Percentiles rank a stretch among this genome's conserved stretches.
Conservation (phyloP, 1,140 invertebrate species). For the Bathynomus jamesi region DNA sequence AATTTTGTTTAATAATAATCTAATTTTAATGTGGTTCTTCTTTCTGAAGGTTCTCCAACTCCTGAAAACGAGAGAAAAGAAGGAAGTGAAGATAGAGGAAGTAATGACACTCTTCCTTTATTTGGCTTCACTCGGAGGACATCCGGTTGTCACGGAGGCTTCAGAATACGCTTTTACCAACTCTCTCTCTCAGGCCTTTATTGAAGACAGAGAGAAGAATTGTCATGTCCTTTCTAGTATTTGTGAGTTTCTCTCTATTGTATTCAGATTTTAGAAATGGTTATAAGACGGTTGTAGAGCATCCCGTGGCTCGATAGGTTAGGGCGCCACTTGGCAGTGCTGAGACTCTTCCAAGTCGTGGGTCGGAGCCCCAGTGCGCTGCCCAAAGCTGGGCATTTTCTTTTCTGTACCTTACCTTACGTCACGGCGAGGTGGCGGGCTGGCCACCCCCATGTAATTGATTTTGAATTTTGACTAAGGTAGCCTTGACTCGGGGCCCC, state of each 20-base stretch:
- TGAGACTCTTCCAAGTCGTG: no score
- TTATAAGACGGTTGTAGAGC: not conserved
- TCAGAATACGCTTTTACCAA: slow-evolving; percentile 51
- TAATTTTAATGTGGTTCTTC: no score
- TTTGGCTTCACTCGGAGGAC: slow-evolving; percentile 55
- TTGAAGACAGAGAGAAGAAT: slow-evolving; percentile 47
- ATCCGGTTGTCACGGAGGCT: slow-evolving; percentile 41
- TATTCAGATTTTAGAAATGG: not conserved
- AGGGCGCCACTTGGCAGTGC: no score
- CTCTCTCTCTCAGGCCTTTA: slow-evolving; percentile 51
- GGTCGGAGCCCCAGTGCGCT: no score
- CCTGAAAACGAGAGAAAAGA: slow-evolving; percentile 50
- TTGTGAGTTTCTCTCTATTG: slow-evolving; percentile 12
- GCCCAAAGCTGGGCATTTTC: no score
- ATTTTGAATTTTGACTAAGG: no score
- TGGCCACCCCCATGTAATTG: no score
- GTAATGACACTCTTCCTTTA: slow-evolving; percentile 53
- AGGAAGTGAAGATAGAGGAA: slow-evolving; percentile 52
- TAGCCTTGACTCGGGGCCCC: no score
- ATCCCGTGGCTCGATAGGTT: no score
- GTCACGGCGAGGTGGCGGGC: no score
- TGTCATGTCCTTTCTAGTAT: slow-evolving; percentile 17
- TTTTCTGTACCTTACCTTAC: no score
- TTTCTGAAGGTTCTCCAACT: slow-evolving; percentile 44
- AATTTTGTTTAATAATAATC: no score